A percentile compares a stretch with the other conserved stretches of the same genome.
Evolutionary conservation across 2,113 vertebrate species (phyloP).

Genomic region (Chionodraco myersi): DNA sequence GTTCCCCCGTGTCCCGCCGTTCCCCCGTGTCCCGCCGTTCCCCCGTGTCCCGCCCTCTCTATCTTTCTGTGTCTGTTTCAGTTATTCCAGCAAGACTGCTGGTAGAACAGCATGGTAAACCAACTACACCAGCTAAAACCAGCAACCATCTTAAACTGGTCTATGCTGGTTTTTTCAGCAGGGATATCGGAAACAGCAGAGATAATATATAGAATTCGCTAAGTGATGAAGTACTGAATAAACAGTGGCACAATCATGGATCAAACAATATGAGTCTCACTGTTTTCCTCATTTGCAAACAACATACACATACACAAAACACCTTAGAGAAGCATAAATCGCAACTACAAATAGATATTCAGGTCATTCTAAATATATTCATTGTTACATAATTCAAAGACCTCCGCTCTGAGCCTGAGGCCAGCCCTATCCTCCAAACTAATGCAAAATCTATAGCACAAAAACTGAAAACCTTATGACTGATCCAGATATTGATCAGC

Average conservation of each 20-base stretch:
- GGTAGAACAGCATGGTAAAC: no score
- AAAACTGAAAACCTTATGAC: not conserved
- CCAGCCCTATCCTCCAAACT: slow-evolving; percentile 8
- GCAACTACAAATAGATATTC: slow-evolving; percentile 31
- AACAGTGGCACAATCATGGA: not conserved
- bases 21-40: no score
- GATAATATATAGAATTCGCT: not conserved
- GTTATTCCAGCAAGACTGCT: no score
- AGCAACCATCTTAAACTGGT: no score
- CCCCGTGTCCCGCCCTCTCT: no score
- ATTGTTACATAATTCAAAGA: slow-evolving; percentile 44
- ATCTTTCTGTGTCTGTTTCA: no score
- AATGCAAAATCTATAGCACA: slow-evolving; percentile 29
- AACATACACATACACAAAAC: not conserved
- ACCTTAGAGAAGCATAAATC: not conserved
- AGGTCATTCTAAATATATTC: slow-evolving; percentile 57
- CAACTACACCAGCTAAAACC: no score
- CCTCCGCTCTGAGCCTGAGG: slow-evolving; percentile 12
- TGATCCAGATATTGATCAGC: slow-evolving; percentile 31
- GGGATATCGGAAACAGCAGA: not conserved
- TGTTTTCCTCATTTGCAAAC: not conserved
- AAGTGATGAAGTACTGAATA: not conserved
- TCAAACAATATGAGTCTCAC: not conserved
- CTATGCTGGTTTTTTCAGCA: no score
- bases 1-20: no score